Conservation (phyloP, 2,797 vertebrate genomes). For the Hydrocynus forskahlii region DNA sequence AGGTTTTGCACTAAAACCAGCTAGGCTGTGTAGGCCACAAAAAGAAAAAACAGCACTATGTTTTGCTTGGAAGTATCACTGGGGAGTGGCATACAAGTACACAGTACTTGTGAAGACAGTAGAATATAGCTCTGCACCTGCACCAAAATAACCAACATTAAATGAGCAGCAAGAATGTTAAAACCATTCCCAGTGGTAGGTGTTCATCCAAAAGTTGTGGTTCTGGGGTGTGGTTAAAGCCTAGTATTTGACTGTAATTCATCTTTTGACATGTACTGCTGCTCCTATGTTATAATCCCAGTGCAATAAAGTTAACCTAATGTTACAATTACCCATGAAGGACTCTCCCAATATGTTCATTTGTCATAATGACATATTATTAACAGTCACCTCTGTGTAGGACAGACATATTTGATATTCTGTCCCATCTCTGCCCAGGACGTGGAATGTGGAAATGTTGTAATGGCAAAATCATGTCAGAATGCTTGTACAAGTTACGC, state of each 20-base stretch:
- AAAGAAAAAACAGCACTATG: not conserved
- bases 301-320: constrained; percentile 35
- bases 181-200: not conserved
- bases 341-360: constrained; percentile 54
- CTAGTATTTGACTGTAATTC: constrained; percentile 18
- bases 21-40: not conserved
- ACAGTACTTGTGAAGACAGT: not conserved
- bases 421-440: constrained; percentile 16
- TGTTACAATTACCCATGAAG: constrained; percentile 55
- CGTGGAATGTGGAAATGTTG: constrained; percentile 38
- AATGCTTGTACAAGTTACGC: constrained; percentile 16
- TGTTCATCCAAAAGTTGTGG: not conserved
- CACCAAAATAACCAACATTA: not conserved
- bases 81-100: not conserved
- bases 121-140: not conserved
- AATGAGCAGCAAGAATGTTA: not conserved
- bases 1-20: constrained; percentile 31
- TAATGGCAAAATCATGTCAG: constrained; percentile 34
- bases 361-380: constrained; percentile 65
- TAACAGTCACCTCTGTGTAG: constrained; percentile 61
- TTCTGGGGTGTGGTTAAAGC: constrained; percentile 5
- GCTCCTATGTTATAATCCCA: not conserved
- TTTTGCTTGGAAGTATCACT: constrained; percentile 4
- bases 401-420: constrained; percentile 47
- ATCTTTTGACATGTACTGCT: constrained; percentile 32